Percentiles rank a stretch among this genome's conserved stretches.
These are phyloP conservation scores for Spodoptera frugiperda DNA, from an alignment of 1,140 invertebrate genomes.

Conservation along the genomic window DNA sequence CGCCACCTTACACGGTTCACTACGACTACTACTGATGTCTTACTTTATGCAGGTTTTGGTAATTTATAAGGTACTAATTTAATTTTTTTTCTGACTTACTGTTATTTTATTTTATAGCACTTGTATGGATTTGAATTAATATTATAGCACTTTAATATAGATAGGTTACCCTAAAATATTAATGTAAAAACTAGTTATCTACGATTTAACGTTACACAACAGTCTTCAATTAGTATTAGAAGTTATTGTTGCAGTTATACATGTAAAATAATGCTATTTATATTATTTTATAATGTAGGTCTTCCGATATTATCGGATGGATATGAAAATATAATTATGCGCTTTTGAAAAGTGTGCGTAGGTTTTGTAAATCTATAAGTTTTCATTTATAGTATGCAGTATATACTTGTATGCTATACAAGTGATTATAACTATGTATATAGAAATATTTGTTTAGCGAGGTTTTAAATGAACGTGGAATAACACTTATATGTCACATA, in stretches of 20 bases:
- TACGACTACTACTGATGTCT: constrained; percentile 7
- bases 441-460: constrained; percentile 4
- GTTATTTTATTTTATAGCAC: constrained; percentile 36
- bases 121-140: constrained; percentile 42
- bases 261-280: constrained; percentile 53
- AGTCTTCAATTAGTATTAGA: constrained; percentile 40
- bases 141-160: constrained; percentile 38
- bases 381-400: constrained; percentile 1
- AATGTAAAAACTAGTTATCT: constrained; percentile 34
- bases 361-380: constrained; percentile 4
- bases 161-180: constrained; percentile 31
- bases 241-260: constrained; percentile 39
- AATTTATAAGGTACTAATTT: constrained; percentile 33
- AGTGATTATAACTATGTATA: not conserved
- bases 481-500: too few relatives aligned
- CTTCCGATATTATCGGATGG: constrained; percentile 18
- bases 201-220: constrained; percentile 26
- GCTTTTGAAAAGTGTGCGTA: constrained; percentile 3
- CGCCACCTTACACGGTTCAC: not conserved
- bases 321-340: constrained; percentile 4
- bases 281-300: constrained; percentile 53
- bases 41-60: constrained; percentile 45
- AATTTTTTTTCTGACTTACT: constrained; percentile 24
- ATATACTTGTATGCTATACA: too few relatives aligned
- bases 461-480: constrained; percentile 12